Conservation (phyloP, 2,113 vertebrate species). For the Semicossyphus pulcher region DNA sequence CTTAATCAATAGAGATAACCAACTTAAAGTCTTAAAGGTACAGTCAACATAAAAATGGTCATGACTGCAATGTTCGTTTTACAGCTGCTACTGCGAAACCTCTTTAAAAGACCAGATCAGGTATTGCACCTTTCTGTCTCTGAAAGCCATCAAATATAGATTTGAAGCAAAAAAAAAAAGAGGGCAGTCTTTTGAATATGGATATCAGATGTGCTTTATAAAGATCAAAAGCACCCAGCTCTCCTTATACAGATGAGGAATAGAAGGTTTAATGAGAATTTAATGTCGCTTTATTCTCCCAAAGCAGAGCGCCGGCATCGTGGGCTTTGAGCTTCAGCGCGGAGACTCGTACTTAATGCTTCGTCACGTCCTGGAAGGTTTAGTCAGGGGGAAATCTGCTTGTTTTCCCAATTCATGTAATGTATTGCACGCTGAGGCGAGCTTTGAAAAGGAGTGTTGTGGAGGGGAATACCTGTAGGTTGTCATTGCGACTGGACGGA, state of each 20-base stretch:
- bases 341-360: slow-evolving; percentile 58
- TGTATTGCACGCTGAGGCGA: slow-evolving; percentile 23
- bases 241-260: slow-evolving; percentile 58
- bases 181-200: slow-evolving; percentile 54
- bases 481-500: no score
- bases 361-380: slow-evolving; percentile 61
- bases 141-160: slow-evolving; percentile 39
- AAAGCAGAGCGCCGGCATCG: slow-evolving; percentile 44
- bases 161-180: slow-evolving; percentile 3
- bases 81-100: slow-evolving; percentile 24
- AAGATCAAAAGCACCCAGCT: slow-evolving; percentile 62
- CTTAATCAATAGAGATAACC: not conserved
- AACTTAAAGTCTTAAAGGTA: not conserved
- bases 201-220: slow-evolving; percentile 64
- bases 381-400: slow-evolving; percentile 48
- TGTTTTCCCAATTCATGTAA: slow-evolving; percentile 37
- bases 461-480: slow-evolving; percentile 28
- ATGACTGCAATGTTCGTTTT: not conserved
- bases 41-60: not conserved
- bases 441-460: slow-evolving; percentile 5
- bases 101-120: slow-evolving; percentile 27
- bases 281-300: slow-evolving; percentile 60
- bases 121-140: slow-evolving; percentile 26
- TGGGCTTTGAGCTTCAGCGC: slow-evolving; percentile 51
- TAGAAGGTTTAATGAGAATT: slow-evolving; percentile 50